Evolutionary conservation across 2,113 vertebrate genomes (phyloP).

Genomic region (Xiphophorus hellerii): DNA sequence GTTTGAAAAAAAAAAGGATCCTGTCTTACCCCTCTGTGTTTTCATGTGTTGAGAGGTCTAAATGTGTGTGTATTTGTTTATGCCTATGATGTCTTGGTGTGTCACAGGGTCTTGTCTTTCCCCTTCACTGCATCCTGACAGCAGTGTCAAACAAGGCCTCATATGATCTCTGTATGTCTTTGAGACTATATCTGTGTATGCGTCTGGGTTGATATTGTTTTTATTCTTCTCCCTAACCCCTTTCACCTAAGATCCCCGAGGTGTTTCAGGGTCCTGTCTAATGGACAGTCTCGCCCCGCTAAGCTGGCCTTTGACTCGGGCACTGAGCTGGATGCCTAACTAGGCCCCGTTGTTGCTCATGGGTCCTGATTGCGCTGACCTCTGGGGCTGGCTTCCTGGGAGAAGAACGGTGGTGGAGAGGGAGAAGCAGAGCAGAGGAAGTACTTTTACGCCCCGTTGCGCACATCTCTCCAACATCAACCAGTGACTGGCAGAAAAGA

Average conservation of each 20-base stretch:
- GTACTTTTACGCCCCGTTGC: slow-evolving; percentile 70
- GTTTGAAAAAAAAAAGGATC: slow-evolving; percentile 33
- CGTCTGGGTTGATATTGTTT: slow-evolving; percentile 72
- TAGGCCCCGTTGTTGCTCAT: slow-evolving; percentile 77
- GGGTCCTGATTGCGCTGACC: slow-evolving; percentile 80
- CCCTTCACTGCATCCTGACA: slow-evolving; percentile 80
- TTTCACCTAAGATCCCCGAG: slow-evolving; percentile 64
- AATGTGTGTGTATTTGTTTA: slow-evolving; percentile 40
- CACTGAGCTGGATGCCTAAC: slow-evolving; percentile 72
- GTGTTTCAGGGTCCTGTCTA: slow-evolving; percentile 75
- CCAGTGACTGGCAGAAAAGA: slow-evolving; percentile 49
- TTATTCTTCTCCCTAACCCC: slow-evolving; percentile 66
- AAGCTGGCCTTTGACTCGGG: slow-evolving; percentile 77
- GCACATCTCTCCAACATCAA: slow-evolving; percentile 58
- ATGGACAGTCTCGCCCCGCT: slow-evolving; percentile 75
- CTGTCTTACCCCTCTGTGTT: slow-evolving; percentile 18
- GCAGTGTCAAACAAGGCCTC: slow-evolving; percentile 77
- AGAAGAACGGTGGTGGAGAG: slow-evolving; percentile 46
- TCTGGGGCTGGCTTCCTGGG: slow-evolving; percentile 67
- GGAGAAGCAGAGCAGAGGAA: slow-evolving; percentile 44
- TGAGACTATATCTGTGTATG: slow-evolving; percentile 66
- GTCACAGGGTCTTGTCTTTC: slow-evolving; percentile 77
- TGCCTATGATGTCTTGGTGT: slow-evolving; percentile 50
- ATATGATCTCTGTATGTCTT: slow-evolving; percentile 74
- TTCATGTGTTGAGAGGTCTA: slow-evolving; percentile 24